Base-by-base conservation (phyloP, 2,113 vertebrate genomes). In the Phoxinus phoxinus region DNA sequence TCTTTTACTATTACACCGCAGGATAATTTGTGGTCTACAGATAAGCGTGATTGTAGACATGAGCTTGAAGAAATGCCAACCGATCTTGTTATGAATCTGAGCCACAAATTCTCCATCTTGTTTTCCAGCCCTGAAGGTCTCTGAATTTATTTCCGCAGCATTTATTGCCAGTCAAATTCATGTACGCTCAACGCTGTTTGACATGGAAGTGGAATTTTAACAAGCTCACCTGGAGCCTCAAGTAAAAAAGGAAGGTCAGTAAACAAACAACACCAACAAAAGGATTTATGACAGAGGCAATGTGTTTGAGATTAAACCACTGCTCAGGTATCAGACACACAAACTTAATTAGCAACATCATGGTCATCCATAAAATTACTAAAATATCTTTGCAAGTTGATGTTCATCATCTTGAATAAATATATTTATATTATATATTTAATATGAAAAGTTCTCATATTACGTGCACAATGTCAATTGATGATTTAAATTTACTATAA, bases 41-140 rank as follows among this genome's bases (percentile, higher is more conserved):
- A 44, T 44, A 63, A 78, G 27, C 30, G 19, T 41, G 32, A 59
- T 59, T 61, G 35, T 23, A 37, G 30, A 77, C 67, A 37, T n/a
- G 37, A 41, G 71, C n/a, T 80, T 80, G 35, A 63, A 46, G n/a
- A 61, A 80, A 79, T 79, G 32, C 76, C 56, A 61, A 17, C 19
- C 25, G 13, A 37, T 41, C 32, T 41, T 41, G 35, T 27, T 27
- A 80, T 27, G 35, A 63, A 80, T 61, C 53, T 79, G 21, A 79
- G 10, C 21, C 56, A 59, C 21, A 77, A 79, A 11, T 13, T 58
- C 1, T 35, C 30, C 19, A n/a, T 58, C 12, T 23, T 13, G 21
- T 71, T 79, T 61, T 80, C 8, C 23, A 80, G 4, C n/a, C 78
- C n/a, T 63, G 23, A 46, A 80, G 58, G 58, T 61, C 59, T 63